Evolutionary conservation across 2,113 vertebrate species (phyloP).

Genomic region (Halcyon malimbica): DNA sequence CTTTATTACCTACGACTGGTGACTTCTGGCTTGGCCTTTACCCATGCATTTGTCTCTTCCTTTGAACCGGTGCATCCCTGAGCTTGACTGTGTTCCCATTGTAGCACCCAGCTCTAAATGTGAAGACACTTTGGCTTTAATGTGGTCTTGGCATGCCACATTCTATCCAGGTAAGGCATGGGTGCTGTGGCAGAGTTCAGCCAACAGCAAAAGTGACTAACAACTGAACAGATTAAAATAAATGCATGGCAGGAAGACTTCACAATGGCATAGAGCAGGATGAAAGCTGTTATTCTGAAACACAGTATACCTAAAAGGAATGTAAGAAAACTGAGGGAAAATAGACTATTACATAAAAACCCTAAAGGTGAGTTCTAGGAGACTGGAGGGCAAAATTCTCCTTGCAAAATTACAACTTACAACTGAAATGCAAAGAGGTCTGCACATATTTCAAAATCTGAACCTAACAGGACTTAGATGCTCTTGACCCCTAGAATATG

Average conservation of each 20-base stretch:
- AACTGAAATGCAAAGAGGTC: background rate
- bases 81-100: background rate
- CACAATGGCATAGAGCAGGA: background rate
- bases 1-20: background rate
- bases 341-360: background rate
- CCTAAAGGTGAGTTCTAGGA: background rate
- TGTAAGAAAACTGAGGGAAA: background rate
- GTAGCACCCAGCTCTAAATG: background rate
- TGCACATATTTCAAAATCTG: background rate
- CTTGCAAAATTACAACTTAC: background rate
- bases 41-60: background rate
- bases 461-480: background rate
- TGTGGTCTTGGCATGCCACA: background rate
- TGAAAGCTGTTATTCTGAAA: background rate
- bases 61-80: background rate
- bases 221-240: background rate
- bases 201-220: background rate
- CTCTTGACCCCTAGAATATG: background rate
- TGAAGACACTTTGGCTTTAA: background rate
- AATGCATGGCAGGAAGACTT: background rate
- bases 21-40: background rate
- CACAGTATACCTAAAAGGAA: background rate
- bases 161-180: background rate
- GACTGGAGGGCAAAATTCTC: background rate
- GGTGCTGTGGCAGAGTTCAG: background rate